Evolutionary conservation across 2,113 vertebrate genomes (phyloP), one percentile per base, ranked within the genome.

Genomic region (Rhinichthys klamathensis): DNA sequence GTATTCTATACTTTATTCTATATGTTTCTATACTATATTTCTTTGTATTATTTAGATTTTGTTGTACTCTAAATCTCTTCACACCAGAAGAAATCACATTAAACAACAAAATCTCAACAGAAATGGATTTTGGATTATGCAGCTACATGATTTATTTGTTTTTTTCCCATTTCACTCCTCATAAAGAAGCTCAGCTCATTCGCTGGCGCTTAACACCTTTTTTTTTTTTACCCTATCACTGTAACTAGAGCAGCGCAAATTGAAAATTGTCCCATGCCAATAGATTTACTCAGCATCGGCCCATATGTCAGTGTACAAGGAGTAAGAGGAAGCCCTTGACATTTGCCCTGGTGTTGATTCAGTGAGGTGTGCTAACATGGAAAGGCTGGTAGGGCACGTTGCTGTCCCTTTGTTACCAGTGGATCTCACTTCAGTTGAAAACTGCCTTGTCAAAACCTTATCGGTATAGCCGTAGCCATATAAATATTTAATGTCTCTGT

Each of bases 401-500:
- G 58, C 35, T 76, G 72, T 80, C 49, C 56, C 78, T 38, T 56
- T 25, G 67, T 82, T 32, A 60, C 63, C 77, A 72, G 56, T 84
- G 89, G 88, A 90, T 92, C 93, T 92, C 88, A 91, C 89, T 81
- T 86, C 92, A 93, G 92, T 93, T 93, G 94, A 92, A 90, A 89
- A 88, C 72, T 77, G 86, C 90, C 63, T 89, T 81, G 89, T 87
- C 82, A 65, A 60, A 87, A 89, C 87, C 89, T 21, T 90, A 88
- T 73, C 91, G 91, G 88, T 84, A 41, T 84, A 89, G 90, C 91
- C 70, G 56, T 87, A 58, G 69, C 80, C 77, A 90, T 88, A 92
- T 96, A 94, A 96, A 98, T 97, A 97, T 96, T 97, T 96, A 96
- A 96, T 95, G 93, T 92, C 93, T 94, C 93, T 85, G 91, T 94